These are phyloP conservation scores for Melanotaenia trifasciata DNA, from an alignment of 2,797 vertebrate species.

Conservation along the genomic window DNA sequence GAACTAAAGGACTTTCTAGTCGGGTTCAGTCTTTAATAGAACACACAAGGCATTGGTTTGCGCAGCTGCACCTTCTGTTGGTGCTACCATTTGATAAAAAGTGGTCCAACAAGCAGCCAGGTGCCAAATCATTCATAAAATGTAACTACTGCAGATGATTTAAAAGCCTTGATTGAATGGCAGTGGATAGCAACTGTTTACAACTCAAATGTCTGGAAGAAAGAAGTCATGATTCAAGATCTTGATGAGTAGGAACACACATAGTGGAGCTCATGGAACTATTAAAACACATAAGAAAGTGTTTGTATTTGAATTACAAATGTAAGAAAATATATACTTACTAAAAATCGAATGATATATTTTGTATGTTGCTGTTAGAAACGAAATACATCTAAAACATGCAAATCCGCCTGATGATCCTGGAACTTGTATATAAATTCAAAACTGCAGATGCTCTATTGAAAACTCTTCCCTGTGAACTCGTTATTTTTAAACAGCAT, in stretches of 20 bases:
- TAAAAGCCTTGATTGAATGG: constrained; percentile 31
- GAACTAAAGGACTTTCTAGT: constrained; percentile 79
- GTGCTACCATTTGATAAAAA: constrained; percentile 35
- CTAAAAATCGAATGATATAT: constrained; percentile 75
- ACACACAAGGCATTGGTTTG: constrained; percentile 14
- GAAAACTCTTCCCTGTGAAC: constrained; percentile 22
- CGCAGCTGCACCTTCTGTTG: constrained; percentile 31
- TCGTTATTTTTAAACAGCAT: constrained; percentile 47
- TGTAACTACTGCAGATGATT: constrained; percentile 52
- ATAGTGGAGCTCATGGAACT: constrained; percentile 18
- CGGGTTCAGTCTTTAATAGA: constrained; percentile 39
- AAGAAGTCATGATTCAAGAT: constrained; percentile 20
- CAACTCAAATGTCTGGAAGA: constrained; percentile 11
- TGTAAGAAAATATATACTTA: constrained; percentile 73
- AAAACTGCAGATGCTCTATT: constrained; percentile 54
- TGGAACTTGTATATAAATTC: constrained; percentile 70
- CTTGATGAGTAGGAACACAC: not conserved
- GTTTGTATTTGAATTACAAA: constrained; percentile 68
- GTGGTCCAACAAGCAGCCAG: constrained; percentile 44
- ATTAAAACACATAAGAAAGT: constrained; percentile 56
- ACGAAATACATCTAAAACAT: constrained; percentile 50
- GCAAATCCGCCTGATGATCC: constrained; percentile 43
- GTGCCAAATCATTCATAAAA: constrained; percentile 36
- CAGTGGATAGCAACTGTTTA: constrained; percentile 41
- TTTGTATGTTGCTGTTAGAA: constrained; percentile 78